Conservation (phyloP, 2,113 vertebrate species). For the Lagopus muta region DNA sequence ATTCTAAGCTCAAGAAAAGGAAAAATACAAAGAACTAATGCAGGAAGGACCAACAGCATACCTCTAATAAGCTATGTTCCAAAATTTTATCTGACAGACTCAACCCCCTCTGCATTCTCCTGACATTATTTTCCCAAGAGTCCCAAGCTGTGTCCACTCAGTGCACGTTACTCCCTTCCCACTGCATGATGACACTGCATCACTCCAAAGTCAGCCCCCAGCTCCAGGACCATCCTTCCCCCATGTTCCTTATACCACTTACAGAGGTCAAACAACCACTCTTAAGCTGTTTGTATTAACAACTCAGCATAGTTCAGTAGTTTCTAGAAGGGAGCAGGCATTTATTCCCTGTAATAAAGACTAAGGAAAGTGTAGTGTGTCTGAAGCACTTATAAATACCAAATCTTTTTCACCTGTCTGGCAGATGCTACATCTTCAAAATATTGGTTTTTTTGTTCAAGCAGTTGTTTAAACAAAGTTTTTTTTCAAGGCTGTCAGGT, state of each 20-base stretch:
- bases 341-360: not conserved
- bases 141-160: not conserved
- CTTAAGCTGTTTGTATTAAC: not conserved
- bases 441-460: not conserved
- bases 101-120: not conserved
- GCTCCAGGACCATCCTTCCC: not conserved
- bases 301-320: not conserved
- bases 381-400: not conserved
- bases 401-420: not conserved
- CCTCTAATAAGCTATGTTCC: not conserved
- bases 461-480: not conserved
- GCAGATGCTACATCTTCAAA: not conserved
- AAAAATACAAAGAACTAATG: not conserved
- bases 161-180: not conserved
- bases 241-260: fast-evolving
- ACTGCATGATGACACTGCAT: not conserved
- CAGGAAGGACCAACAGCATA: fast-evolving
- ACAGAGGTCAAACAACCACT: not conserved
- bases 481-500: not conserved
- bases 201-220: not conserved
- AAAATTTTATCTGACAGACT: not conserved
- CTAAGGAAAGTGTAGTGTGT: not conserved
- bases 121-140: not conserved
- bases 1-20: not conserved
- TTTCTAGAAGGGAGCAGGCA: not conserved